Conservation (phyloP, 2,113 vertebrate genomes). For the Motacilla tschutschensis region DNA sequence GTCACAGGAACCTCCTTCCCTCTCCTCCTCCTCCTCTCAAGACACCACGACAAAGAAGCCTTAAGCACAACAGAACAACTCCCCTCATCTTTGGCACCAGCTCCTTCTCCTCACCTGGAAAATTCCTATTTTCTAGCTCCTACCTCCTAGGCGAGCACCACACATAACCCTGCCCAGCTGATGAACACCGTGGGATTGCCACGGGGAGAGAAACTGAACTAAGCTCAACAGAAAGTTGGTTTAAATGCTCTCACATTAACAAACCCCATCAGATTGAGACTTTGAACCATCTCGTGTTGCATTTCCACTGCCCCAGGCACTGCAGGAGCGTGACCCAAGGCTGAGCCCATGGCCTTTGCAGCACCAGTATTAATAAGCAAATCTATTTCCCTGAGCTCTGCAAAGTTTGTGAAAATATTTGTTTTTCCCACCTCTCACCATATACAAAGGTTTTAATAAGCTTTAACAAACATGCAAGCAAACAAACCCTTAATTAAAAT, state of each 20-base stretch:
- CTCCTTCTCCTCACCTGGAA: not conserved
- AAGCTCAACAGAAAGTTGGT: not conserved
- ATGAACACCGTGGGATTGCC: not conserved
- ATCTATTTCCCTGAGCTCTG: not conserved
- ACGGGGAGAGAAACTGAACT: not conserved
- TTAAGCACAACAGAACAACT: not conserved
- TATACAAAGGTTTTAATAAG: constrained; percentile 9
- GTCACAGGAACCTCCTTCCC: not conserved
- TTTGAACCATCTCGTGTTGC: not conserved
- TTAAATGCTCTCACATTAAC: not conserved
- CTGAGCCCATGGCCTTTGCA: not conserved
- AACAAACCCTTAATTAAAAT: constrained; percentile 26
- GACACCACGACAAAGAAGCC: not conserved
- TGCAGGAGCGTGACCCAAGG: not conserved
- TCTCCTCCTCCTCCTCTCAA: not conserved
- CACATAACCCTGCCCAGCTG: not conserved
- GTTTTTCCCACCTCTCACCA: not conserved
- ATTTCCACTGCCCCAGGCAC: not conserved
- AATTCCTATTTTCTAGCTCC: not conserved
- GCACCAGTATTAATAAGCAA: not conserved
- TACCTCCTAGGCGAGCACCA: not conserved
- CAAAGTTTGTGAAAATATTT: not conserved
- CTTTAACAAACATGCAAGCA: constrained; percentile 27
- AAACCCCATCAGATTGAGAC: not conserved
- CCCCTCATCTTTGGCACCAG: not conserved